These are phyloP conservation scores for Probosciger aterrimus DNA, from an alignment of 2,113 vertebrate species.

Conservation along the genomic window DNA sequence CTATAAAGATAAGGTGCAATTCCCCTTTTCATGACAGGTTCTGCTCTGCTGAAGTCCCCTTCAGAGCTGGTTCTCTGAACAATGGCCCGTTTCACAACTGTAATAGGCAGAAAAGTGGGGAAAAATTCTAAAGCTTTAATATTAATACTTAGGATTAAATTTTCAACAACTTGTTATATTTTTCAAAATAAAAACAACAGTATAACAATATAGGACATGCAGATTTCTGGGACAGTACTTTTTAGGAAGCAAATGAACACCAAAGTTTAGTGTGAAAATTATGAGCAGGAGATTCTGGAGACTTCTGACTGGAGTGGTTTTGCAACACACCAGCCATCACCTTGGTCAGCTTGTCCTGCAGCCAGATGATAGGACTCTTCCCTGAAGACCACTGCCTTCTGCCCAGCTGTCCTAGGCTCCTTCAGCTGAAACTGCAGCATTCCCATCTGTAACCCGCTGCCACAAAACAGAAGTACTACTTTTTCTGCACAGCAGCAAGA, in stretches of 20 bases:
- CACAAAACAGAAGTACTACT: not conserved
- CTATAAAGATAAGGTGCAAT: not conserved
- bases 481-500: not conserved
- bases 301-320: not conserved
- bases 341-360: not conserved
- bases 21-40: not conserved
- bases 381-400: not conserved
- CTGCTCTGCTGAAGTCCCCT: not conserved
- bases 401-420: not conserved
- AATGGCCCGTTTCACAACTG: not conserved
- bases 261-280: not conserved
- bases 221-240: not conserved
- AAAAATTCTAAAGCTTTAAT: not conserved
- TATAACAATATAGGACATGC: not conserved
- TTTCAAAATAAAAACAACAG: not conserved
- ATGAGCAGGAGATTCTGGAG: not conserved
- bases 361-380: not conserved
- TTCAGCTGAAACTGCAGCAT: not conserved
- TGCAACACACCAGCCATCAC: not conserved
- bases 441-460: not conserved
- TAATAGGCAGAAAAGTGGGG: not conserved
- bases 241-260: not conserved
- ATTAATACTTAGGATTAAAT: not conserved
- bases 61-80: not conserved
- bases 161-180: not conserved